Conservation (phyloP, 2,113 vertebrate species). For the Benitochromis conjunctus region DNA sequence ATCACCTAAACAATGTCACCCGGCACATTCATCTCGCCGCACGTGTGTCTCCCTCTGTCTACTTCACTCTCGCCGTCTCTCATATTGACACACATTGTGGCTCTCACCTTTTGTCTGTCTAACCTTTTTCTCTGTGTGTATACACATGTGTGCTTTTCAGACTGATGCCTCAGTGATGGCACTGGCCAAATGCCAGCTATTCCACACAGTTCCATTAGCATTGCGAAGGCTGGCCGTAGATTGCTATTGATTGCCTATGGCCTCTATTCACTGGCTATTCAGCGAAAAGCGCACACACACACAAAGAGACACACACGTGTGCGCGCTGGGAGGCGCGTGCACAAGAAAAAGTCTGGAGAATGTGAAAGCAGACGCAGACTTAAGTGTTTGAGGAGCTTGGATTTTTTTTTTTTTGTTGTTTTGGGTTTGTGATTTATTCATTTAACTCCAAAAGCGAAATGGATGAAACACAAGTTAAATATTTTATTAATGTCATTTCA, state of each 20-base stretch:
- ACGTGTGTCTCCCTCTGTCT: neutral
- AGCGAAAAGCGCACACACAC: neutral
- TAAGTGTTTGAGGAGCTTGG: neutral
- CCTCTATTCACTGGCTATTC: conserved; percentile 60
- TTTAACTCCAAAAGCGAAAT: neutral
- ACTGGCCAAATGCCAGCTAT: conserved; percentile 58
- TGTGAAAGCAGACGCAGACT: neutral
- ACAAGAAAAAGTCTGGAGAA: neutral
- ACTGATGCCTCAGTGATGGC: conserved; percentile 48
- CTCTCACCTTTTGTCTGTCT: conserved; percentile 18
- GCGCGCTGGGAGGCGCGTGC: neutral
- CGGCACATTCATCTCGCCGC: conserved; percentile 19
- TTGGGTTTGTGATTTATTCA: neutral
- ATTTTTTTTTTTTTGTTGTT: neutral
- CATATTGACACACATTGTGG: conserved; percentile 37
- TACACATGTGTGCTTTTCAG: neutral
- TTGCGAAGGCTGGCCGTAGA: conserved; percentile 58
- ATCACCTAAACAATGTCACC: conserved; percentile 53
- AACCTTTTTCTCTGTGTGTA: conserved; percentile 2
- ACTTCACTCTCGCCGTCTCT: neutral
- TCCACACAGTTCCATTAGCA: conserved; percentile 65
- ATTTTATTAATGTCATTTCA: neutral
- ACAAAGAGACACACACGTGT: neutral
- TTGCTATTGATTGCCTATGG: conserved; percentile 69
- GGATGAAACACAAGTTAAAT: neutral